These are phyloP conservation scores for Villa cingulata DNA, from an alignment of 2,888 invertebrate genomes.

Conservation along the genomic window DNA sequence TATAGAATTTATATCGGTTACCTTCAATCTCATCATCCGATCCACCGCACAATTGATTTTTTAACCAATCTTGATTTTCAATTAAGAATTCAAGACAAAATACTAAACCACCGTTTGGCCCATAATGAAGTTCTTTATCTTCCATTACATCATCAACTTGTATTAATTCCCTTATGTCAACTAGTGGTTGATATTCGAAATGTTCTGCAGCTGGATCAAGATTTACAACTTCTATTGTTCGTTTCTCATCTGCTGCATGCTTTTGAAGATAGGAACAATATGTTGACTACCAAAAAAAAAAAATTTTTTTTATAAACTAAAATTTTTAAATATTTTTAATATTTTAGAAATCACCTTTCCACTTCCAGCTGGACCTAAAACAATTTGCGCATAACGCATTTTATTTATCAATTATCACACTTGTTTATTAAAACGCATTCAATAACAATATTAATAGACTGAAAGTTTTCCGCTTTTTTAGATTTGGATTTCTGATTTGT, in stretches of 20 bases:
- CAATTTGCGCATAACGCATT: constrained; percentile 89
- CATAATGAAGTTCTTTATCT: constrained; percentile 82
- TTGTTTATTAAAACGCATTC: neutral
- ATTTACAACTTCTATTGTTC: constrained; percentile 79
- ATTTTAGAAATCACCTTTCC: constrained; percentile 72
- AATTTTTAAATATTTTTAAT: neutral
- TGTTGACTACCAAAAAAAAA: constrained; percentile 56
- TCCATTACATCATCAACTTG: constrained; percentile 95
- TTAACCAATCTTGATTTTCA: constrained; percentile 85
- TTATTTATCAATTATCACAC: constrained; percentile 10
- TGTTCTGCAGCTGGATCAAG: constrained; percentile 96
- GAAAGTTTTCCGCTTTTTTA: too few relatives aligned
- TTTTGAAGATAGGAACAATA: constrained; percentile 81
- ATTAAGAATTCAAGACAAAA: constrained; percentile 90
- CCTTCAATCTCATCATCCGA: constrained; percentile 23
- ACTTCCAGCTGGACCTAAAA: constrained; percentile 94
- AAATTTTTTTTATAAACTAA: neutral
- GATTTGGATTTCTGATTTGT: too few relatives aligned
- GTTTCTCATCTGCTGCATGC: constrained; percentile 62
- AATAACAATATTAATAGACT: too few relatives aligned
- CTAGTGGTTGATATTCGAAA: constrained; percentile 79
- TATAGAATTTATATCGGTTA: neutral
- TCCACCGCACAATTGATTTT: constrained; percentile 59
- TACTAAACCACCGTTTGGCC: constrained; percentile 93
- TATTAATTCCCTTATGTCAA: constrained; percentile 79